phyloP scores from a whole-genome alignment of 2,888 invertebrate species.

The Tupiocoris notatus region DNA sequence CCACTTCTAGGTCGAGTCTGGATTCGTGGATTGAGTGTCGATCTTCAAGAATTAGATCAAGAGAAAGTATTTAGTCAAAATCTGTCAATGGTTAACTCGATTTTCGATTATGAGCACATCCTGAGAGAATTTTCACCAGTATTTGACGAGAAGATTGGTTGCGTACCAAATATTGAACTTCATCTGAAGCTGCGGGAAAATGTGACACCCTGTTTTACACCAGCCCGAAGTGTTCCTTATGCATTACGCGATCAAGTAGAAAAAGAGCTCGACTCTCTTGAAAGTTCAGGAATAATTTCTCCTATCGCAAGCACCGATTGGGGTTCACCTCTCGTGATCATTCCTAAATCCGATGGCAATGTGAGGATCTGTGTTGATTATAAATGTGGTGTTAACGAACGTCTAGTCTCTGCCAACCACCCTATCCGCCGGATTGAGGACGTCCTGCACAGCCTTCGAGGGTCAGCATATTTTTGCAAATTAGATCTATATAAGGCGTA shows the following conservation, averaged over 20 bases:
- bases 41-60: too few species aligned
- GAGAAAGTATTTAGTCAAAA: too few species aligned
- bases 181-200: constrained; percentile 23
- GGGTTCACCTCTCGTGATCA: neutral
- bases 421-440: constrained; percentile 2
- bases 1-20: too few species aligned
- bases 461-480: constrained; percentile 1
- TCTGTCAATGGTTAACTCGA: too few species aligned
- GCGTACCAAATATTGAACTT: constrained; percentile 4
- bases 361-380: constrained; percentile 4
- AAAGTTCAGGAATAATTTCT: constrained; percentile 34
- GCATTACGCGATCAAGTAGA: constrained; percentile 30
- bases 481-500: constrained; percentile 19
- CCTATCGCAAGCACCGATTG: constrained; percentile 34
- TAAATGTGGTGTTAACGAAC: neutral
- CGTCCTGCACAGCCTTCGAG: neutral
- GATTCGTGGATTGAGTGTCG: too few species aligned
- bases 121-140: neutral
- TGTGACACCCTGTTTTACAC: constrained; percentile 24
- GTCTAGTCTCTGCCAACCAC: neutral
- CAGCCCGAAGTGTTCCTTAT: constrained; percentile 26
- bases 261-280: constrained; percentile 28
- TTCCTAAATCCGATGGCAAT: neutral
- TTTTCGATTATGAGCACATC: neutral
- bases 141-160: neutral